Conservation (phyloP, 1,140 invertebrate genomes). For the Trichonephila clavata region DNA sequence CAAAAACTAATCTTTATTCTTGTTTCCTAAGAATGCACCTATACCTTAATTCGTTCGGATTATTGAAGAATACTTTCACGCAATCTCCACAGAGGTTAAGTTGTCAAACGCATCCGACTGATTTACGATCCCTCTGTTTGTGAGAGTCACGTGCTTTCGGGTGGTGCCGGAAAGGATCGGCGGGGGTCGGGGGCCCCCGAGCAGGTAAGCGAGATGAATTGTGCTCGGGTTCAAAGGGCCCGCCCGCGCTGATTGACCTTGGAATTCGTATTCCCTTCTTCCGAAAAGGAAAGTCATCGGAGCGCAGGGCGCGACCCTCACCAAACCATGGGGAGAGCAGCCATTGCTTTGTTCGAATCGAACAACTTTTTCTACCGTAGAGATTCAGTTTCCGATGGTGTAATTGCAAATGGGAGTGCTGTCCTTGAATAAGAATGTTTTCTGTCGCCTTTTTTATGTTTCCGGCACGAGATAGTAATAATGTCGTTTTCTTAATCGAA, state of each 20-base stretch:
- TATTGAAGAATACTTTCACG: no score
- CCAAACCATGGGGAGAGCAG: not conserved
- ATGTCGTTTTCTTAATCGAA: no score
- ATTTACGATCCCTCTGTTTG: not conserved
- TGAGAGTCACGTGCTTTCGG: not conserved
- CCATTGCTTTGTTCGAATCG: not conserved
- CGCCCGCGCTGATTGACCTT: conserved; percentile 32
- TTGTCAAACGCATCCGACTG: not conserved
- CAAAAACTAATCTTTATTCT: no score
- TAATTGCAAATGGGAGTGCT: conserved; percentile 10
- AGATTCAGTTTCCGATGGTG: not conserved
- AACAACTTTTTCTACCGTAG: not conserved
- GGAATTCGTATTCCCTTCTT: not conserved
- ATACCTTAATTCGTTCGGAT: no score
- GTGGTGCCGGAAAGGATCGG: conserved; percentile 46
- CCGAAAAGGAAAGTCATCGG: not conserved
- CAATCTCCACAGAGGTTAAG: not conserved
- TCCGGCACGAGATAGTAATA: no score
- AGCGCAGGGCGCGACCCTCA: not conserved
- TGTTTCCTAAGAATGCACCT: no score
- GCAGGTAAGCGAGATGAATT: conserved; percentile 6
- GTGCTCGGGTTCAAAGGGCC: conserved; percentile 32
- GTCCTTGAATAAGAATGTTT: not conserved
- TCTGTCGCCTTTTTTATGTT: no score
- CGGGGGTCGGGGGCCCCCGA: conserved; percentile 35